A percentile compares a stretch with the other conserved stretches of the same genome.
phyloP scores from a whole-genome alignment of 2,113 vertebrate genomes.

The Ellobius talpinus region DNA sequence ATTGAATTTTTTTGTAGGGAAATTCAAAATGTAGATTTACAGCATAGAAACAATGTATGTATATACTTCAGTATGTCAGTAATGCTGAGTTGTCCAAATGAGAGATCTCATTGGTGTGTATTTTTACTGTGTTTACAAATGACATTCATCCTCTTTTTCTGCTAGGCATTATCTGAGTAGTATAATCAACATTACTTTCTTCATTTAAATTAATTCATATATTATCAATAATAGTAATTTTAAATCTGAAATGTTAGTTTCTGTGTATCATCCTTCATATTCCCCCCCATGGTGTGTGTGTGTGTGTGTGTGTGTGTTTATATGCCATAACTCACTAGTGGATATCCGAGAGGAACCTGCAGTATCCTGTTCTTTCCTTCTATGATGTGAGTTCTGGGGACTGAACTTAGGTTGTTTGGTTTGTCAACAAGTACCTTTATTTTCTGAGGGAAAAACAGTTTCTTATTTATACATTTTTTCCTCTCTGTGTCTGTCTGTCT shows the following conservation, averaged over 20 bases:
- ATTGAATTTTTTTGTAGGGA: background rate
- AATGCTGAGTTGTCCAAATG: background rate
- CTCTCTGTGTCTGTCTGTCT: too few relatives aligned
- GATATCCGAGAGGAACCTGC: background rate
- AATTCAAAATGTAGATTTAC: background rate
- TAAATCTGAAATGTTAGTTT: background rate
- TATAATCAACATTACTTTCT: background rate
- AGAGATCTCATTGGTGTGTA: background rate
- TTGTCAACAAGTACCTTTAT: background rate
- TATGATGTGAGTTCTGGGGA: background rate
- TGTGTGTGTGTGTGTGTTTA: background rate
- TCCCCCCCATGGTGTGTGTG: too few relatives aligned
- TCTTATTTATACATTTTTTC: background rate
- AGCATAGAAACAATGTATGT: background rate
- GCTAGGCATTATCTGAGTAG: background rate
- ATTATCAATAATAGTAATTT: background rate
- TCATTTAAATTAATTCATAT: constrained; percentile 7
- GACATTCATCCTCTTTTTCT: background rate
- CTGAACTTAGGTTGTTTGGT: background rate
- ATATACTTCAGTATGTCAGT: background rate
- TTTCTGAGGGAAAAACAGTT: background rate
- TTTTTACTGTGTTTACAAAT: background rate
- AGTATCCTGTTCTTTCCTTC: background rate
- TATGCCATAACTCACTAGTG: too few relatives aligned
- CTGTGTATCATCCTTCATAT: background rate